Evolutionary conservation across 2,797 vertebrate genomes (phyloP).

Genomic region (Scarus forsteni): DNA sequence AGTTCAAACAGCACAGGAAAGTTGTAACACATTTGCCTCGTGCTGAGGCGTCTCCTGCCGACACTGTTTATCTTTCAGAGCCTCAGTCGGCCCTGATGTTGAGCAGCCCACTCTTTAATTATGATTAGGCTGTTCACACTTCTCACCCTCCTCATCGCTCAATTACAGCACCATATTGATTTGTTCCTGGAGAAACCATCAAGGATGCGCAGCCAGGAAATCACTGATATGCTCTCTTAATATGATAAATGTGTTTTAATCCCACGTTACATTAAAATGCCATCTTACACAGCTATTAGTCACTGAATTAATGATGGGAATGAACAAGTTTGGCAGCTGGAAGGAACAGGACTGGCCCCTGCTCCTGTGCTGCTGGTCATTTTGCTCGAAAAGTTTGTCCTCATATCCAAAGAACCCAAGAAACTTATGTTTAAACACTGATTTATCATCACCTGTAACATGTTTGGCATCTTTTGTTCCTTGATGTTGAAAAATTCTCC

Average conservation of each 20-base stretch:
- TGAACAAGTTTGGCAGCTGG: conserved; percentile 82
- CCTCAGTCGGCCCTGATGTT: conserved; percentile 71
- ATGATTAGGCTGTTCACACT: conserved; percentile 88
- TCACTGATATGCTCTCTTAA: conserved; percentile 85
- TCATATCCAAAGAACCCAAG: conserved; percentile 73
- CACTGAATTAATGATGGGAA: conserved; percentile 86
- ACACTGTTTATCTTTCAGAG: conserved; percentile 77
- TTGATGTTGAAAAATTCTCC: conserved; percentile 51
- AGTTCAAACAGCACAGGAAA: conserved; percentile 73
- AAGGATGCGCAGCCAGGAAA: conserved; percentile 85
- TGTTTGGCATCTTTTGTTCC: conserved; percentile 70
- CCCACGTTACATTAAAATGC: conserved; percentile 84
- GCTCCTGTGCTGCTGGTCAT: conserved; percentile 76
- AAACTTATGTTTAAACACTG: conserved; percentile 67
- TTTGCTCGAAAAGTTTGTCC: conserved; percentile 75
- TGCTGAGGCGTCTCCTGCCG: conserved; percentile 52
- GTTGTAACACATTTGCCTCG: conserved; percentile 47
- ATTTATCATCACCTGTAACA: conserved; percentile 74
- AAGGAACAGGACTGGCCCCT: conserved; percentile 70
- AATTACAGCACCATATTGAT: conserved; percentile 89
- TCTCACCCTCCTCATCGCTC: conserved; percentile 87
- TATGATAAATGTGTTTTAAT: conserved; percentile 90
- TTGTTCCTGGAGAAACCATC: conserved; percentile 87
- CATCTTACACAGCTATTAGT: conserved; percentile 83
- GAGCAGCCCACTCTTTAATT: conserved; percentile 83